These are phyloP conservation scores for Phenacoccus solenopsis DNA, from an alignment of 1,140 invertebrate species.

Conservation along the genomic window DNA sequence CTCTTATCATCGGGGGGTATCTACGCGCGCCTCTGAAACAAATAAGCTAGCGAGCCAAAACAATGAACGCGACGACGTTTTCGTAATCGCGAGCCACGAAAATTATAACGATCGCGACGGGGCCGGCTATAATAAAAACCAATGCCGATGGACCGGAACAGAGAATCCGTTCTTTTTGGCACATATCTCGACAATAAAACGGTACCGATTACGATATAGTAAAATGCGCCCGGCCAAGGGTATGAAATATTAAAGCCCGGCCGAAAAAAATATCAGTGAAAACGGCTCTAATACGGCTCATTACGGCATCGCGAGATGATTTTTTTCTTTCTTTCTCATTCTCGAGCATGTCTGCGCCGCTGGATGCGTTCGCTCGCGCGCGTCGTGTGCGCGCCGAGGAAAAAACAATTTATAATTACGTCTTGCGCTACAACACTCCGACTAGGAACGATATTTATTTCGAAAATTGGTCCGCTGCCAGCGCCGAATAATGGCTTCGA, in stretches of 20 bases:
- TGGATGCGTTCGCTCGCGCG: neutral
- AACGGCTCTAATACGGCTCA: too few species aligned
- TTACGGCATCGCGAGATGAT: too few species aligned
- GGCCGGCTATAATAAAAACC: too few species aligned
- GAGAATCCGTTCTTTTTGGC: neutral
- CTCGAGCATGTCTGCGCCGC: neutral
- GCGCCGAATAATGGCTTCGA: neutral
- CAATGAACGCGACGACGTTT: too few species aligned
- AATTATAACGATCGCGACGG: too few species aligned
- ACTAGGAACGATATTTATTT: neutral
- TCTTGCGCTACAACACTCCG: neutral
- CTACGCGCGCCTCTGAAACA: too few species aligned
- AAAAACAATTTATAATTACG: slow-evolving; percentile 3
- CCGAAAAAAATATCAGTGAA: too few species aligned
- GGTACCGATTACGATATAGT: too few species aligned
- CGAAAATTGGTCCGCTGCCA: neutral
- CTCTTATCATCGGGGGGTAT: too few species aligned
- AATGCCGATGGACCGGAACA: too few species aligned
- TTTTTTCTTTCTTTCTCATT: neutral
- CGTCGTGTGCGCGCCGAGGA: neutral
- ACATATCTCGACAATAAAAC: neutral
- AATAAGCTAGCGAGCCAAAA: too few species aligned
- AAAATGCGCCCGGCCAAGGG: neutral
- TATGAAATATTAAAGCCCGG: neutral
- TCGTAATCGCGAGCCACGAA: too few species aligned